Percentiles rank a stretch among this genome's conserved stretches.
Evolutionary conservation across 2,797 vertebrate species (phyloP).

Genomic region (Manis javanica): DNA sequence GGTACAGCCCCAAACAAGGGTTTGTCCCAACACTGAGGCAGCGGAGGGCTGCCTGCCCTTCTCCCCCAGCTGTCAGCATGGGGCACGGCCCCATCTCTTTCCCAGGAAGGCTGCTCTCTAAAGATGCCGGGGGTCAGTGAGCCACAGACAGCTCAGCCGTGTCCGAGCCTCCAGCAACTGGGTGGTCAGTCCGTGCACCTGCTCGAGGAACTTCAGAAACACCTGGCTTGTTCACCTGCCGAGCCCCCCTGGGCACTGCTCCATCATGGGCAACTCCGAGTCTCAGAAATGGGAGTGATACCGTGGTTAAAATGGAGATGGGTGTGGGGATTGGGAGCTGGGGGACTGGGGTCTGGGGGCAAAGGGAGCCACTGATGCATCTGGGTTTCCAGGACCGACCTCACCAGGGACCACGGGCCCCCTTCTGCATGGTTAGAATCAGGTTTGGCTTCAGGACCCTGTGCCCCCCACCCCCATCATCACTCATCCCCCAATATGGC

Average conservation of each 20-base stretch:
- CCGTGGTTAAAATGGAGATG: not conserved
- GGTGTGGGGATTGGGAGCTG: not conserved
- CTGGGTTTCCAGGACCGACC: not conserved
- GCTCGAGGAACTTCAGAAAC: not conserved
- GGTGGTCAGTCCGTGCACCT: too few relatives aligned
- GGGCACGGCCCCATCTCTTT: accelerated
- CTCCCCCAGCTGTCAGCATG: not conserved
- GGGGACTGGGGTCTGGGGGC: not conserved
- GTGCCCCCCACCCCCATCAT: accelerated
- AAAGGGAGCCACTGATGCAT: not conserved
- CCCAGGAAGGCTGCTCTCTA: not conserved
- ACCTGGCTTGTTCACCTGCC: not conserved
- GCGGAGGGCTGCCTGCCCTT: not conserved
- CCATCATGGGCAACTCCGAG: not conserved
- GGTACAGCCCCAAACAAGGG: not conserved
- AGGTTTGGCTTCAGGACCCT: not conserved
- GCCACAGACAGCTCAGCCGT: not conserved
- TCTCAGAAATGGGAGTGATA: not conserved
- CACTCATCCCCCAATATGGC: not conserved
- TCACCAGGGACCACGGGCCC: not conserved
- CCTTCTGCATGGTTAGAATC: accelerated
- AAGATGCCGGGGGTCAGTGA: not conserved
- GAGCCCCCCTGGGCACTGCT: not conserved
- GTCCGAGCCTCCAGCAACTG: not conserved
- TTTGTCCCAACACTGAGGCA: not conserved